phyloP scores from a whole-genome alignment of 2,888 invertebrate species.

The Merodon equestris region DNA sequence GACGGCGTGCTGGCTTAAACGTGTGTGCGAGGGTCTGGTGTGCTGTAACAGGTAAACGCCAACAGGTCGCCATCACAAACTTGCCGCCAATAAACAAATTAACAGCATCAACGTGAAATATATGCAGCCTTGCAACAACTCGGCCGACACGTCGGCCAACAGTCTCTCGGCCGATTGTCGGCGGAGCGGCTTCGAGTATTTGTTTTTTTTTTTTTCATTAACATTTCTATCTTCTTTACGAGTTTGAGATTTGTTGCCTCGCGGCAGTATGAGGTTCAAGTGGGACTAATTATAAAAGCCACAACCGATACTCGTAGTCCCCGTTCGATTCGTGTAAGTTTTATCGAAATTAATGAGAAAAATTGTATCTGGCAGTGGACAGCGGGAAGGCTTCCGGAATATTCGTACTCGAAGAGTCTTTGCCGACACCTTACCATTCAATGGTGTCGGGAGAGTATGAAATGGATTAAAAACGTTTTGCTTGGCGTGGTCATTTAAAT shows the following conservation, averaged over 20 bases:
- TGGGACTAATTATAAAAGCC: slow-evolving; percentile 51
- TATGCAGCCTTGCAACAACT: slow-evolving; percentile 39
- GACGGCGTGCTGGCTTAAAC: no score
- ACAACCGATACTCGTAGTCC: slow-evolving; percentile 25
- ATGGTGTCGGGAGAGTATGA: no score
- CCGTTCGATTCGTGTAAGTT: slow-evolving; percentile 44
- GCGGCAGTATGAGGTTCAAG: slow-evolving; percentile 36
- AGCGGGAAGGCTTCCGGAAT: not conserved
- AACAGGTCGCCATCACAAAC: no score
- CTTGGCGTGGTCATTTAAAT: no score
- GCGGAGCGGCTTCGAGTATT: not conserved
- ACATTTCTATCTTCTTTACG: slow-evolving; percentile 51
- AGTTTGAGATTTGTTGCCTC: slow-evolving; percentile 31
- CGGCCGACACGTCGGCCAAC: slow-evolving; percentile 1
- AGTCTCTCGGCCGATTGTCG: not conserved
- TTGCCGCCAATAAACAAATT: slow-evolving; percentile 51
- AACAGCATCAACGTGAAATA: slow-evolving; percentile 41
- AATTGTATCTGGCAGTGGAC: slow-evolving; percentile 17
- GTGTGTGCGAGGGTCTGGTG: no score
- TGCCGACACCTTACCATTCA: no score
- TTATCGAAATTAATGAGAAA: slow-evolving; percentile 52
- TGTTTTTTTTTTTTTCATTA: slow-evolving; percentile 27
- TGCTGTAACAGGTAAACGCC: no score
- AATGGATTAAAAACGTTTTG: no score
- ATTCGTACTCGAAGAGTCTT: no score